phyloP scores from a whole-genome alignment of 1,140 invertebrate genomes.

The Hycleus phaleratus region DNA sequence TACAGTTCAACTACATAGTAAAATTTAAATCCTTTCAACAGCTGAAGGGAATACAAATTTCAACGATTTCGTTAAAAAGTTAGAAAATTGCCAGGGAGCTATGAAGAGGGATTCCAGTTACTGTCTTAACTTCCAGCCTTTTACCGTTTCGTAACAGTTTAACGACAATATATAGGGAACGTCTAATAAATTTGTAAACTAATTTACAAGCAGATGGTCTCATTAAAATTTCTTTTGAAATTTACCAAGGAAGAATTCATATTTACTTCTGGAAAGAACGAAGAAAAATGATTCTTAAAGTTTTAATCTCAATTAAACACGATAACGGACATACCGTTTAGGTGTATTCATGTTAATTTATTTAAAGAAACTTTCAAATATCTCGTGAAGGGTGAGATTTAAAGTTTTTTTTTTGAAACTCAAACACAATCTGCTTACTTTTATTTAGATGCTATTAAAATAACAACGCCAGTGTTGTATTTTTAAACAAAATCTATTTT shows the following conservation, averaged over 20 bases:
- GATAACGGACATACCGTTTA: too few relatives aligned
- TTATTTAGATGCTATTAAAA: too few relatives aligned
- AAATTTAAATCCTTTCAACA: conserved; percentile 28
- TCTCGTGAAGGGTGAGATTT: too few relatives aligned
- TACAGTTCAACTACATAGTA: conserved; percentile 27
- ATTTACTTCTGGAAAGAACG: too few relatives aligned
- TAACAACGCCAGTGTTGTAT: too few relatives aligned
- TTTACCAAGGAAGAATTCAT: not conserved
- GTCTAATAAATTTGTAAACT: conserved; percentile 16
- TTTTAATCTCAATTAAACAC: too few relatives aligned
- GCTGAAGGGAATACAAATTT: conserved; percentile 31
- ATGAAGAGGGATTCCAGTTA: conserved; percentile 14
- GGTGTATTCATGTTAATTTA: too few relatives aligned
- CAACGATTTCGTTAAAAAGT: conserved; percentile 33
- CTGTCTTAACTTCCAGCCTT: conserved; percentile 19
- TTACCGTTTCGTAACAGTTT: conserved; percentile 20
- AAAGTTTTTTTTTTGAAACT: not conserved
- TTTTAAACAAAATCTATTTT: too few relatives aligned
- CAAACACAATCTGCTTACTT: not conserved
- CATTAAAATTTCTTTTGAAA: conserved; percentile 10
- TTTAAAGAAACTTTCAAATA: too few relatives aligned
- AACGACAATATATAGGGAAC: conserved; percentile 11
- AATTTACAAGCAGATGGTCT: conserved; percentile 14
- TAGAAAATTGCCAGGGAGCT: conserved; percentile 28
- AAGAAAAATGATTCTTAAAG: too few relatives aligned